A percentile compares a stretch with the other conserved stretches of the same genome.
Conservation (phyloP, 2,888 invertebrate genomes). For the Catocala fraxini region DNA sequence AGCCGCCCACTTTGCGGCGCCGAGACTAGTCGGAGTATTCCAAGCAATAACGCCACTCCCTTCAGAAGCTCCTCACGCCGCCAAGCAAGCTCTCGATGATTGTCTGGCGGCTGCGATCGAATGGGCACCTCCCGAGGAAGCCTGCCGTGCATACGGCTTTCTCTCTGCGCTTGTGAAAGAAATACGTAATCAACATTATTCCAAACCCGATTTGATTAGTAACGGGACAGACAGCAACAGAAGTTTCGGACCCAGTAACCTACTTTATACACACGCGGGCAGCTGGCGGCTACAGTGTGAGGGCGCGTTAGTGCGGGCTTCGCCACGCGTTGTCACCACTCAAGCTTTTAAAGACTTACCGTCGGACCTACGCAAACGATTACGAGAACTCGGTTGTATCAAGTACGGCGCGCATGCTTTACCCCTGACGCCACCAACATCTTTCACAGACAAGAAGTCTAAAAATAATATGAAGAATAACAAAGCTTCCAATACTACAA, state of each 20-base stretch:
- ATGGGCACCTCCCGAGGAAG: constrained; percentile 93
- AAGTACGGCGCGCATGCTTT: constrained; percentile 62
- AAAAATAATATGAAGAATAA: constrained; percentile 45
- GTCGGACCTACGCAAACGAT: constrained; percentile 68
- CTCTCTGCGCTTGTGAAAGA: constrained; percentile 62
- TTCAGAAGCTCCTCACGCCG: constrained; percentile 56
- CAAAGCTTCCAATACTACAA: constrained; percentile 39
- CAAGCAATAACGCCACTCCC: constrained; percentile 87
- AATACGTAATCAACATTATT: constrained; percentile 51
- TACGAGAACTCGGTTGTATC: constrained; percentile 73
- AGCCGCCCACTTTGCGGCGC: constrained; percentile 92
- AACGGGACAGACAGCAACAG: constrained; percentile 49
- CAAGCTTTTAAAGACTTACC: constrained; percentile 74
- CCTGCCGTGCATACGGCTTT: constrained; percentile 92
- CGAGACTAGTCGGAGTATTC: constrained; percentile 92
- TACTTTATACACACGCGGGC: constrained; percentile 57
- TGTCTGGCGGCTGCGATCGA: constrained; percentile 93
- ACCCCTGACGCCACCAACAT: constrained; percentile 35
- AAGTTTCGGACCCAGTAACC: constrained; percentile 43
- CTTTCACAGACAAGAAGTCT: constrained; percentile 53
- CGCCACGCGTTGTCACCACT: constrained; percentile 68
- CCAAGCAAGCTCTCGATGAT: constrained; percentile 89
- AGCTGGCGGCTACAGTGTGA: constrained; percentile 74
- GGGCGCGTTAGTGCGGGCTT: constrained; percentile 67
- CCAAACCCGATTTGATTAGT: constrained; percentile 63